Conservation (phyloP, 2,113 vertebrate genomes). For the Blennius ocellaris region DNA sequence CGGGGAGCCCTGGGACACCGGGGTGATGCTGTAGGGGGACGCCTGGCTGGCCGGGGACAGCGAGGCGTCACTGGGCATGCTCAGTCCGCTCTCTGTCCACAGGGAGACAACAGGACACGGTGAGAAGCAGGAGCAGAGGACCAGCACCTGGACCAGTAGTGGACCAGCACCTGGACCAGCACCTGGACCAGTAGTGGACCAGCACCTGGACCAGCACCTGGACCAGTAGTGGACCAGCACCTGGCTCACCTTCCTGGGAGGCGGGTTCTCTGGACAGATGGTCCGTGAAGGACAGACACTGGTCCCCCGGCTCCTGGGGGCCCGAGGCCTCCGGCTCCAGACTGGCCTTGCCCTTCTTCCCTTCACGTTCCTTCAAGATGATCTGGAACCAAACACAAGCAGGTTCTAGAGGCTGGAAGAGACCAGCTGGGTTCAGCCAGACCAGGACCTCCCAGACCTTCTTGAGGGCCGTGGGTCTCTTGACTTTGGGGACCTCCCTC, state of each 20-base stretch:
- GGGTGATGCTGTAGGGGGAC: slow-evolving; percentile 98
- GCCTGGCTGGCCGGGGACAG: slow-evolving; percentile 98
- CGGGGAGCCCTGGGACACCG: slow-evolving; percentile 96
- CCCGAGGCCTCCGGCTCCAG: slow-evolving; percentile 86
- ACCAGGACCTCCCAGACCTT: slow-evolving; percentile 93
- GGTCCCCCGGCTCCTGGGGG: slow-evolving; percentile 88
- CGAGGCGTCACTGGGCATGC: slow-evolving; percentile 94
- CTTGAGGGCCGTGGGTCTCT: slow-evolving; percentile 97
- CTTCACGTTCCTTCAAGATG: slow-evolving; percentile 97
- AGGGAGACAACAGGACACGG: too few relatives aligned
- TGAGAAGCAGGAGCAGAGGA: too few relatives aligned
- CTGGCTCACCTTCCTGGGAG: slow-evolving; percentile 96
- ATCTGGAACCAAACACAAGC: slow-evolving; percentile 80
- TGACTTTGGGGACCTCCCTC: slow-evolving; percentile 94
- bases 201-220: too few relatives aligned
- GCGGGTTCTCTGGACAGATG: slow-evolving; percentile 88
- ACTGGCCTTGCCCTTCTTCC: slow-evolving; percentile 92
- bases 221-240: too few relatives aligned
- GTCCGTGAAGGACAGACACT: slow-evolving; percentile 85
- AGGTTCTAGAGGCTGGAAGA: neutral
- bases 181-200: too few relatives aligned
- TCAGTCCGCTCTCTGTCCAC: slow-evolving; percentile 86
- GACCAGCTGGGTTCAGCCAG: too few relatives aligned
- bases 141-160: too few relatives aligned
- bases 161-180: too few relatives aligned